A percentile compares a stretch with the other conserved stretches of the same genome.
Evolutionary conservation across 2,888 invertebrate genomes (phyloP).

Genomic region (Hirtodrosophila trivittata): DNA sequence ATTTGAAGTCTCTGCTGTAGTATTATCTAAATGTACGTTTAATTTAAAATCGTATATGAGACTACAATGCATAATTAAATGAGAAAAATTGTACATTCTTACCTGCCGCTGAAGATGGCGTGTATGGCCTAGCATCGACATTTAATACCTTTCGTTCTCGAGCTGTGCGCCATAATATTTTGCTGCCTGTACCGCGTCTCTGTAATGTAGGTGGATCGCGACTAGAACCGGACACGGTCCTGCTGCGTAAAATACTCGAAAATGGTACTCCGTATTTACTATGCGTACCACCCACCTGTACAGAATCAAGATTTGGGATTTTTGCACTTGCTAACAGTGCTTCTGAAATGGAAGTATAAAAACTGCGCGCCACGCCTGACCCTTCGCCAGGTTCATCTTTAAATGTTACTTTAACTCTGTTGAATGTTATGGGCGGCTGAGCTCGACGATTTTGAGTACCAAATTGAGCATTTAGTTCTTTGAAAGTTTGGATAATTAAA

Average conservation of each 20-base stretch:
- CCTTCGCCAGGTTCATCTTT: constrained; percentile 99
- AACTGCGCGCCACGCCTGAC: constrained; percentile 98
- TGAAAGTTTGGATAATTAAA: constrained; percentile 96
- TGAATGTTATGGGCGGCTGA: constrained; percentile 94
- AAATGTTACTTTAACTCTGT: constrained; percentile 98
- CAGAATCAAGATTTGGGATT: constrained; percentile 93
- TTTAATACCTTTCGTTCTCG: constrained; percentile 82
- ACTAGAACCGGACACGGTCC: constrained; percentile 77
- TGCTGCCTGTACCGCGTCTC: constrained; percentile 85
- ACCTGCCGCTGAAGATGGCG: constrained; percentile 82
- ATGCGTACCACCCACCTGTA: constrained; percentile 87
- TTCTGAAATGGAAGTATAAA: constrained; percentile 99
- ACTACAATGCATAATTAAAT: too few species aligned
- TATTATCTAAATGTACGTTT: too few species aligned
- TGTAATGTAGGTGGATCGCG: constrained; percentile 80
- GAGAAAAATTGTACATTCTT: constrained; percentile 17
- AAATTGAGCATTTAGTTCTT: constrained; percentile 96
- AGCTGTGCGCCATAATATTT: constrained; percentile 83
- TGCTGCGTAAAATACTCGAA: too few species aligned
- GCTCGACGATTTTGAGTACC: constrained; percentile 92
- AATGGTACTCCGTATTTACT: constrained; percentile 83
- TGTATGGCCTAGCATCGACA: constrained; percentile 83
- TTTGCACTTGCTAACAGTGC: constrained; percentile 95
- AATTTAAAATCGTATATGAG: too few species aligned
- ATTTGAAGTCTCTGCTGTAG: constrained; percentile 85